Conservation (phyloP, 2,888 invertebrate species). For the Lycocerus yunnanus region DNA sequence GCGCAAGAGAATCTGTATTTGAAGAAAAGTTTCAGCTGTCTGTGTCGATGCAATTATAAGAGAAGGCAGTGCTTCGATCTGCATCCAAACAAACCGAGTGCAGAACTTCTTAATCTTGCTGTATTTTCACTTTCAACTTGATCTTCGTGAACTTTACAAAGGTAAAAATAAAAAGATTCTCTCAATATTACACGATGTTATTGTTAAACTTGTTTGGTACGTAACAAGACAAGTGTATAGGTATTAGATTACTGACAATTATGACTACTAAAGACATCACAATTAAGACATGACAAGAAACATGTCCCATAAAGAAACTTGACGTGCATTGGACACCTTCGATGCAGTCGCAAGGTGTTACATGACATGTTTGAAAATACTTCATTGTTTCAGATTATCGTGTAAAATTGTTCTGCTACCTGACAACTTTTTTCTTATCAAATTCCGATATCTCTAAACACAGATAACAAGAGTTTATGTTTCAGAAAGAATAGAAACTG, state of each 20-base stretch:
- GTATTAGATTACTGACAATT: slow-evolving; percentile 4
- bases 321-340: slow-evolving; percentile 22
- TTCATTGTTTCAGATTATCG: slow-evolving; percentile 32
- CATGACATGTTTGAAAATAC: slow-evolving; percentile 30
- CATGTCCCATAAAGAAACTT: slow-evolving; percentile 17
- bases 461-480: slow-evolving; percentile 25
- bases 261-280: slow-evolving; percentile 10
- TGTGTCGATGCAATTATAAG: not conserved
- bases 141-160: not conserved
- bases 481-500: slow-evolving; percentile 15
- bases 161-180: not conserved
- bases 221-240: slow-evolving; percentile 3
- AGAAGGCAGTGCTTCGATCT: not conserved
- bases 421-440: slow-evolving; percentile 23
- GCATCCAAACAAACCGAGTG: no score
- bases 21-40: not conserved
- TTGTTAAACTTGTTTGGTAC: not conserved
- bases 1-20: slow-evolving; percentile 38
- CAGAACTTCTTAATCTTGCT: not conserved
- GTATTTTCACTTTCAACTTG: not conserved
- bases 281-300: slow-evolving; percentile 10
- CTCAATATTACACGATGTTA: not conserved
- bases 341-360: slow-evolving; percentile 30
- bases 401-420: slow-evolving; percentile 26
- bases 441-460: slow-evolving; percentile 23